Evolutionary conservation across 2,888 invertebrate genomes (phyloP).

Genomic region (Patella ulyssiponensis): DNA sequence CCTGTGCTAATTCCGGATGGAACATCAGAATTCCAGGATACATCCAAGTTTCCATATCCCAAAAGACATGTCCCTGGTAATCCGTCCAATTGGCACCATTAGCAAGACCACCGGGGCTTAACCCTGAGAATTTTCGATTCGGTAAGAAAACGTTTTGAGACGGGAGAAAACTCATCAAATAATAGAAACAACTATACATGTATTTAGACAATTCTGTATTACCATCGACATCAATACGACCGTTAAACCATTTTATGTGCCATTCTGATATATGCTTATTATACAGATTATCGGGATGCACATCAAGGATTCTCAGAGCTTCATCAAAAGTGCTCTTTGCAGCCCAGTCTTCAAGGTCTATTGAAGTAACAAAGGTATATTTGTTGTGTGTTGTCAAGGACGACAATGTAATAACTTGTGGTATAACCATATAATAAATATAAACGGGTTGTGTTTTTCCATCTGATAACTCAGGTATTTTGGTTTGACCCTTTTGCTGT

Average conservation of each 20-base stretch:
- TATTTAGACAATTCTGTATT: constrained; percentile 45
- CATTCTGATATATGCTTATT: neutral
- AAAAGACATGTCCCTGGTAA: constrained; percentile 57
- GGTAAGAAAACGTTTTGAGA: constrained; percentile 30
- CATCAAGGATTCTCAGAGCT: constrained; percentile 5
- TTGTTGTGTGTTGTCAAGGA: neutral
- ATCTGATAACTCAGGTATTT: neutral
- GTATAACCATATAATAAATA: neutral
- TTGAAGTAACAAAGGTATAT: constrained; percentile 27
- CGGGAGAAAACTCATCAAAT: constrained; percentile 52
- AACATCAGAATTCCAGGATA: constrained; percentile 52
- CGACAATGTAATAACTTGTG: neutral
- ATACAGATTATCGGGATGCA: constrained; percentile 24
- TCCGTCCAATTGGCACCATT: constrained; percentile 33
- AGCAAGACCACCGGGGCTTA: constrained; percentile 37
- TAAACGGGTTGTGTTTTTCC: neutral
- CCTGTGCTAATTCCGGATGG: constrained; percentile 47
- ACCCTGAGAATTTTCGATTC: constrained; percentile 33
- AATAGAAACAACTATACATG: constrained; percentile 47
- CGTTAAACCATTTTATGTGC: neutral
- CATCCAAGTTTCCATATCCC: constrained; percentile 58
- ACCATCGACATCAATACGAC: constrained; percentile 36
- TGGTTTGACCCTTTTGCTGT: neutral
- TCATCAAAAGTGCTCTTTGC: constrained; percentile 17
- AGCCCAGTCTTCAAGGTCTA: constrained; percentile 20